phyloP scores from a whole-genome alignment of 2,113 vertebrate species.

The Sinocyclocheilus rhinocerous region DNA sequence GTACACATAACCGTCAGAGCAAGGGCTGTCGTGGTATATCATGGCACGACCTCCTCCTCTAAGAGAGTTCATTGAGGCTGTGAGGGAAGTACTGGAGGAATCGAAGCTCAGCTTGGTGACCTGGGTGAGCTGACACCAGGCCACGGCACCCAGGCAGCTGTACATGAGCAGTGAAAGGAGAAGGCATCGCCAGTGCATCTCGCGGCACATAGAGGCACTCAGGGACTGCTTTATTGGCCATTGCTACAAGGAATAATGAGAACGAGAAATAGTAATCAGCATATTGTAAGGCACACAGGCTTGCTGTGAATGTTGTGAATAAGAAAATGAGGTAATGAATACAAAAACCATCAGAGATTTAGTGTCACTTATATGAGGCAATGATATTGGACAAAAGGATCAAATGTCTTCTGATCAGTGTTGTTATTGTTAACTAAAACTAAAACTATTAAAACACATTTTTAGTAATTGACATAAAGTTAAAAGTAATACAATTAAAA shows the following conservation, averaged over 20 bases:
- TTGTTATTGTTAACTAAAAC: too few relatives aligned
- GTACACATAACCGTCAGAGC: constrained; percentile 86
- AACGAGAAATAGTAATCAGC: constrained; percentile 29
- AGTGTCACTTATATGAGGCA: not conserved
- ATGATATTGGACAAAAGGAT: not conserved
- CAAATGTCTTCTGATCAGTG: too few relatives aligned
- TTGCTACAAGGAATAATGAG: constrained; percentile 77
- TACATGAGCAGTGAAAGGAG: constrained; percentile 91
- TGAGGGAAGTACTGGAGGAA: constrained; percentile 76
- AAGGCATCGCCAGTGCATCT: constrained; percentile 91
- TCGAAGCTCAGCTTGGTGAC: constrained; percentile 89
- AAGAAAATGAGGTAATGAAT: not conserved
- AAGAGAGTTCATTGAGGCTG: constrained; percentile 67
- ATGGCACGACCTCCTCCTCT: constrained; percentile 79
- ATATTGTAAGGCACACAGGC: constrained; percentile 5
- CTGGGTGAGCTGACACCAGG: constrained; percentile 87
- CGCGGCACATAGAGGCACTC: constrained; percentile 84
- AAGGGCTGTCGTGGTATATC: constrained; percentile 91
- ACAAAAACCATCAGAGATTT: not conserved
- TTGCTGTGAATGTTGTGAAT: not conserved
- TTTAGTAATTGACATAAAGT: too few relatives aligned
- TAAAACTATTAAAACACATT: too few relatives aligned
- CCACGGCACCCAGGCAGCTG: constrained; percentile 82
- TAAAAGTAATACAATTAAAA: too few relatives aligned
- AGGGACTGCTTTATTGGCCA: constrained; percentile 85